Conservation (phyloP, 2,888 invertebrate genomes). For the Harmothoe impar region DNA sequence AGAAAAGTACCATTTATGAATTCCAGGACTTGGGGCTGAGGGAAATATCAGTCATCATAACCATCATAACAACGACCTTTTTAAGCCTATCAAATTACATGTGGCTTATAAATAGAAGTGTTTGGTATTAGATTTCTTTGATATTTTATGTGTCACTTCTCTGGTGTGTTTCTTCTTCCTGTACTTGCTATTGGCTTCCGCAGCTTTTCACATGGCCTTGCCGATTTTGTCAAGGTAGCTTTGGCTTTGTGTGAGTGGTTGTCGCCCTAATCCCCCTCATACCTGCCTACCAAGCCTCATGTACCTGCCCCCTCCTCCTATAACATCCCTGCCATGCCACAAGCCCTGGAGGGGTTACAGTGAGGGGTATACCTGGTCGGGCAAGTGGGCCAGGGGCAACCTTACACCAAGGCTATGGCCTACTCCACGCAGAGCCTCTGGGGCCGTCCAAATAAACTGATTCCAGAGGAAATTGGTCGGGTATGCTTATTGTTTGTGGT, state of each 20-base stretch:
- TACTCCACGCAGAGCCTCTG: not conserved
- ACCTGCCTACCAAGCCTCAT: not conserved
- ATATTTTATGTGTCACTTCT: too few relatives aligned
- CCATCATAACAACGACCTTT: too few relatives aligned
- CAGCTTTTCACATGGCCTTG: not conserved
- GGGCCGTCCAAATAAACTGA: constrained; percentile 28
- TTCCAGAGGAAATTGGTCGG: constrained; percentile 7
- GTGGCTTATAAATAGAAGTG: too few relatives aligned
- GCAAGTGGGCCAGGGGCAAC: not conserved
- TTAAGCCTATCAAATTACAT: too few relatives aligned
- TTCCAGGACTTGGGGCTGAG: too few relatives aligned
- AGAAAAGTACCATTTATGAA: too few relatives aligned
- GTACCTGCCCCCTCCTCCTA: too few relatives aligned
- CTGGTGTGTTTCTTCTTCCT: too few relatives aligned
- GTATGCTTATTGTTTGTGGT: constrained; percentile 30
- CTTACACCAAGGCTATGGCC: constrained; percentile 9
- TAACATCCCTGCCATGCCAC: too few relatives aligned
- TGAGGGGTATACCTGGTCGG: not conserved
- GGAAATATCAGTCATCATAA: too few relatives aligned
- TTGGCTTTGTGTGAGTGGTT: not conserved
- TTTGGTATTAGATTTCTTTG: too few relatives aligned
- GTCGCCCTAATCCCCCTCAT: not conserved
- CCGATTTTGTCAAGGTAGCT: not conserved
- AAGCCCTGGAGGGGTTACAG: not conserved
- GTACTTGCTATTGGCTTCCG: not conserved